A percentile compares a stretch with the other conserved stretches of the same genome.
phyloP scores from a whole-genome alignment of 2,797 vertebrate genomes.

The Leptodactylus fallax region DNA sequence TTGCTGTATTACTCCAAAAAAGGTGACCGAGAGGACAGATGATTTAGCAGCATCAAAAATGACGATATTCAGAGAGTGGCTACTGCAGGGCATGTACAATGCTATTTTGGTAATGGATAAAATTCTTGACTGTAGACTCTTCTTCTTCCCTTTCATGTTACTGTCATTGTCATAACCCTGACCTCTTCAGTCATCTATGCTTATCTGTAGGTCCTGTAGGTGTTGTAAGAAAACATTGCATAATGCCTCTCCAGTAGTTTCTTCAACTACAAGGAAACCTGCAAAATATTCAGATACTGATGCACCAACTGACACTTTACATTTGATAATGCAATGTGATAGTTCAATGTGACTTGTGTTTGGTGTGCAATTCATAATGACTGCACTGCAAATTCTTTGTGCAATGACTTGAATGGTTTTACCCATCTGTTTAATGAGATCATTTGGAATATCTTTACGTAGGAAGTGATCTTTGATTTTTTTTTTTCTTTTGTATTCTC shows the following conservation, averaged over 20 bases:
- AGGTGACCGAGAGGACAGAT: background rate
- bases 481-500: too few relatives aligned
- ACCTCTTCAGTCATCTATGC: background rate
- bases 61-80: background rate
- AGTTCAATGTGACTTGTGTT: slow-evolving; percentile 43
- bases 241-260: too few relatives aligned
- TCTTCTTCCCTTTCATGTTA: slow-evolving; percentile 12
- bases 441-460: slow-evolving; percentile 26
- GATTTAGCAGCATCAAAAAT: background rate
- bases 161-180: background rate
- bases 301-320: slow-evolving; percentile 29
- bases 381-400: slow-evolving; percentile 17
- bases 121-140: background rate
- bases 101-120: background rate
- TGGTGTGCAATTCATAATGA: slow-evolving; percentile 40
- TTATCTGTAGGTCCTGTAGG: background rate
- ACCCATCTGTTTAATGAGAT: slow-evolving; percentile 14
- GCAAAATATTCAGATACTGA: too few relatives aligned
- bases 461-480: too few relatives aligned
- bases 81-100: slow-evolving; percentile 2
- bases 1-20: background rate
- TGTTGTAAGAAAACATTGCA: too few relatives aligned
- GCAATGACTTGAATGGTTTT: slow-evolving; percentile 39
- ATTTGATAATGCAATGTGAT: slow-evolving; percentile 5
- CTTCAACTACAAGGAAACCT: too few relatives aligned